Evolutionary conservation across 2,113 vertebrate genomes (phyloP), one percentile per base, ranked within the genome.

Genomic region (Callopanchax toddi): DNA sequence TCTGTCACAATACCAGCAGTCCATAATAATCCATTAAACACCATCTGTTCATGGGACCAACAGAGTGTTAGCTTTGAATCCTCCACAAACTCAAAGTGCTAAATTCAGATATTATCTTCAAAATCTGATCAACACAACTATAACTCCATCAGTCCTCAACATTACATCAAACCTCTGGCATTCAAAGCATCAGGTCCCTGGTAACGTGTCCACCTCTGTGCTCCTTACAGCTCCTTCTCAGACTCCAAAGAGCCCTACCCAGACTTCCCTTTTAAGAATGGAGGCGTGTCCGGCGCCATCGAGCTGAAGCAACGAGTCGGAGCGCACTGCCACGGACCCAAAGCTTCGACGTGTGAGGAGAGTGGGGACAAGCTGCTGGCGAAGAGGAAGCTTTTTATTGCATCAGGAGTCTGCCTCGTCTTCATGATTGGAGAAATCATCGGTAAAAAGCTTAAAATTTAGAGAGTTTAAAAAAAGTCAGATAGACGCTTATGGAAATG

Each of bases 401-500:
- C 96, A 36, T 97, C 96, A 0, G 82, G 84, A 0, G 88, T 99
- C 72, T 99, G 97, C 83, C 92, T 95, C 5, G 1, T 97, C 88
- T 99, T 99, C 91, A 98, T 99, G 96, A 91, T 96, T 0, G 97
- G 97, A 10, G 97, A 97, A 80, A 93, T 97, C 71, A 91, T 94
- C 77, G 92, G 93, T 94, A 90, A 67, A 90, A 6, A 21, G 18
- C 43, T 52, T 21, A 29, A 54, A 37, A 37, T 37, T 9, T 3
- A 37, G 12, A 13, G 22, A 58, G 58, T 12, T 45, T n/a, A n/a
- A 9, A 32, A 20, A 60, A 20, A n/a, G n/a, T 51, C 26, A 29
- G 43, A 36, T 23, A 25, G 12, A 60, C 21, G 13, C 6, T 43
- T 1, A 6, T 25, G 2, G 3, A n/a, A 44, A 59, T 11, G 18